A percentile compares a stretch with the other conserved stretches of the same genome.
These are phyloP conservation scores for Hypanus sabinus DNA, from an alignment of 2,113 vertebrate species.

Conservation along the genomic window DNA sequence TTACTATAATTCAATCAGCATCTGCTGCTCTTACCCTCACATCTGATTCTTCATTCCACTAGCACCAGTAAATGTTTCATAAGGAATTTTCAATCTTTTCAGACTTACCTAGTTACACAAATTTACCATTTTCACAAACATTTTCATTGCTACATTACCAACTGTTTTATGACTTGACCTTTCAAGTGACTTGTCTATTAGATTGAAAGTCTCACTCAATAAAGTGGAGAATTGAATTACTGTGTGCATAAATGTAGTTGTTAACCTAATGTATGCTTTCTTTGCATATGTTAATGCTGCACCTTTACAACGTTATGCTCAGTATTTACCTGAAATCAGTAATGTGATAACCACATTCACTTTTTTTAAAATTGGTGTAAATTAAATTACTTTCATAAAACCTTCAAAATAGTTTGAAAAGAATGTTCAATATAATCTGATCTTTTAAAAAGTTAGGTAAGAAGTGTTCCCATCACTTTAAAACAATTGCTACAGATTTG, in stretches of 20 bases:
- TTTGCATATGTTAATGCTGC: background rate
- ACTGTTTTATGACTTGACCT: background rate
- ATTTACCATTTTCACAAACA: background rate
- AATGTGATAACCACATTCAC: background rate
- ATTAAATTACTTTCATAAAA: background rate
- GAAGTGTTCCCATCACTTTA: background rate
- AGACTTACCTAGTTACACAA: background rate
- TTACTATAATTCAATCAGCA: background rate
- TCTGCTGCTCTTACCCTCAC: background rate
- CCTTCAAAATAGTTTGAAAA: background rate
- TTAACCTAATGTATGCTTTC: background rate
- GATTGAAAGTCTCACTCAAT: background rate
- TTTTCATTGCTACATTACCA: background rate
- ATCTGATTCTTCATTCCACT: background rate
- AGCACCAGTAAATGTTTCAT: too few species aligned
- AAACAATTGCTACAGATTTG: background rate
- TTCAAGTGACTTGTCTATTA: background rate
- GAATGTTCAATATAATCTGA: background rate
- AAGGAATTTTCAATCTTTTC: background rate
- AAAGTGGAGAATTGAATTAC: background rate
- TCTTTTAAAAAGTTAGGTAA: background rate
- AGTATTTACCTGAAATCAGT: background rate
- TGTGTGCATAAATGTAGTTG: background rate
- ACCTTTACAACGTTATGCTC: background rate
- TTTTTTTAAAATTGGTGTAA: background rate